Evolutionary conservation across 2,888 invertebrate species (phyloP).

Genomic region (Argynnis bischoffii): DNA sequence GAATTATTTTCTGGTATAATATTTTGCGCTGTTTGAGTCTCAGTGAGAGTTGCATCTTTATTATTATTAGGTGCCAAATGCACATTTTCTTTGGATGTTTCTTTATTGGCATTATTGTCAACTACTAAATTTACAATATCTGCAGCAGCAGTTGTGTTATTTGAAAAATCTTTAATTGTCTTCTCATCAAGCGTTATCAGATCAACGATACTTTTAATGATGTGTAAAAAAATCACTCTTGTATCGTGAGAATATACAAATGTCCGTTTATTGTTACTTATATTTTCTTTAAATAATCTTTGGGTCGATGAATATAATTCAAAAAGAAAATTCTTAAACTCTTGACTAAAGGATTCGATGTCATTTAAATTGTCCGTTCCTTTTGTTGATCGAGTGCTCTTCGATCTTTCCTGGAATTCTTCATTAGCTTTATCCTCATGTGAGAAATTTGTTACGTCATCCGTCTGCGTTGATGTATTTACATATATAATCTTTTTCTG

Average conservation of each 20-base stretch:
- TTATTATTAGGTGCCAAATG: too few species aligned
- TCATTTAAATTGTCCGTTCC: background rate
- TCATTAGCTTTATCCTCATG: background rate
- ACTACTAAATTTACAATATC: too few species aligned
- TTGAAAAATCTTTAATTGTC: background rate
- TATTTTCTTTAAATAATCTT: background rate
- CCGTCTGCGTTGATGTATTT: conserved; percentile 5
- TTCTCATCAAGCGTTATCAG: background rate
- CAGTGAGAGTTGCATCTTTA: too few species aligned
- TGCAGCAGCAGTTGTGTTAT: background rate
- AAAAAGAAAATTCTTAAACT: background rate
- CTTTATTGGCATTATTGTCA: too few species aligned
- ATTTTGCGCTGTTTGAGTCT: too few species aligned
- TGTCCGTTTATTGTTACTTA: background rate
- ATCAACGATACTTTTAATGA: background rate
- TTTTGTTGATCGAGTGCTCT: background rate
- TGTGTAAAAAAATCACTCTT: background rate
- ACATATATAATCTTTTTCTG: background rate
- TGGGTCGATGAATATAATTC: background rate
- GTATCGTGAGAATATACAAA: background rate
- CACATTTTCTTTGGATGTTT: too few species aligned
- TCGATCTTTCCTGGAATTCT: too few species aligned
- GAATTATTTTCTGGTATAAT: too few species aligned
- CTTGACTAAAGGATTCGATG: background rate
- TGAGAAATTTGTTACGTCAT: background rate